phyloP scores from a whole-genome alignment of 2,113 vertebrate species.

The Sorex fumeus region DNA sequence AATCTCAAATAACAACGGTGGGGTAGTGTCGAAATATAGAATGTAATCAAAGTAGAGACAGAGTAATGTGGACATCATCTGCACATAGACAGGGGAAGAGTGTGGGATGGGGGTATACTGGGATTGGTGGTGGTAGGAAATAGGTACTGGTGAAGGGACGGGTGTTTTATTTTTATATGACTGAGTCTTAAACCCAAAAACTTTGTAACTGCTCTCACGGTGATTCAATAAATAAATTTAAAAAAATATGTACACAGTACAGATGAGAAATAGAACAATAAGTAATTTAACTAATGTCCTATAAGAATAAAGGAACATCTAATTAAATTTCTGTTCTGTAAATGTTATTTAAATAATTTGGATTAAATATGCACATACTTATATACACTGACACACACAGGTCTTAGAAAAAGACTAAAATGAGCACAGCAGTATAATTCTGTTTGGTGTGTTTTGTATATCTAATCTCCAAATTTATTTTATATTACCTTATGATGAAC shows the following conservation, averaged over 20 bases:
- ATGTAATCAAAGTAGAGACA: no score
- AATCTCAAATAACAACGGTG: no score
- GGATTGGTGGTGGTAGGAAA: no score
- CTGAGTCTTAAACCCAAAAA: no score
- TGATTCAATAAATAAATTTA: constrained; percentile 53
- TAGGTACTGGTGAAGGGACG: no score
- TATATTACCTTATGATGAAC: constrained; percentile 42
- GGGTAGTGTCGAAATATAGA: no score
- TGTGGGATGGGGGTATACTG: no score
- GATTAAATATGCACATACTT: not conserved
- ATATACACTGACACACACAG: not conserved
- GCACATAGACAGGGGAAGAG: no score
- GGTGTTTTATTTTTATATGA: no score
- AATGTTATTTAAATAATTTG: constrained; percentile 23
- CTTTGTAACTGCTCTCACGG: no score
- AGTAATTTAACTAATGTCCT: not conserved
- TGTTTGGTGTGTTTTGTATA: not conserved
- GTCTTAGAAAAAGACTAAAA: not conserved
- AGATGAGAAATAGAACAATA: constrained; percentile 3
- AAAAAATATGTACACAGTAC: not conserved
- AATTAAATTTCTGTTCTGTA: not conserved
- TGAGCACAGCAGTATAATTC: not conserved
- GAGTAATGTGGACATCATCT: no score
- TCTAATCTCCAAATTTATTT: constrained; percentile 46
- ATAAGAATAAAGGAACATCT: not conserved